Percentiles rank a stretch among this genome's conserved stretches.
Conservation (phyloP, 2,888 invertebrate genomes). For the Pristionchus japonicus region DNA sequence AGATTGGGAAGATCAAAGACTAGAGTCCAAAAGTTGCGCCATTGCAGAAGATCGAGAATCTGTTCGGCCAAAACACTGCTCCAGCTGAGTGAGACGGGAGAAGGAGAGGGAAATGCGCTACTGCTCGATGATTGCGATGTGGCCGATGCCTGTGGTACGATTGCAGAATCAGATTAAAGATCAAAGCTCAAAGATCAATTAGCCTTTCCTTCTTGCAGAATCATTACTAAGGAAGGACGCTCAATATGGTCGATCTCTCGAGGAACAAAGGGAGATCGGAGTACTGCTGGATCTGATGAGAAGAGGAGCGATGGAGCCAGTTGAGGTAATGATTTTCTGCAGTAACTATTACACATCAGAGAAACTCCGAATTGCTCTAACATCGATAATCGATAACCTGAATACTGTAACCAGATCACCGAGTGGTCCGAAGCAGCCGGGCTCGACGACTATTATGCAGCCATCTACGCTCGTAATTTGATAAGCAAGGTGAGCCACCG, state of each 20-base stretch:
- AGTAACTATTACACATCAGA: too few species aligned
- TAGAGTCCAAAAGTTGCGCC: too few species aligned
- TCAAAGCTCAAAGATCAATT: not conserved
- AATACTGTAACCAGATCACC: not conserved
- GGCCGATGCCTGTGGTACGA: not conserved
- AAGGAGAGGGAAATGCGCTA: too few species aligned
- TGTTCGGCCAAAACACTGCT: too few species aligned
- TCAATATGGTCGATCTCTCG: not conserved
- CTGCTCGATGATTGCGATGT: not conserved
- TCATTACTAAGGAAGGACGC: not conserved
- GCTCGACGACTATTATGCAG: not conserved
- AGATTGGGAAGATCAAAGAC: too few species aligned
- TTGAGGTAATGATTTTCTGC: too few species aligned
- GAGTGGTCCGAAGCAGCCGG: not conserved
- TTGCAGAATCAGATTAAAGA: not conserved
- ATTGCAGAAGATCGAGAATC: too few species aligned
- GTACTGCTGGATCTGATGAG: not conserved
- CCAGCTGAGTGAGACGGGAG: too few species aligned
- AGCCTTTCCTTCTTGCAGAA: not conserved
- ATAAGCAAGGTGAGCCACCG: not conserved
- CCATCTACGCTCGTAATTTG: not conserved
- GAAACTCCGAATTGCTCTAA: too few species aligned
- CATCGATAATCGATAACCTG: not conserved
- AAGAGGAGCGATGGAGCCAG: not conserved
- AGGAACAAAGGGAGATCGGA: not conserved